phyloP scores from a whole-genome alignment of 2,113 vertebrate genomes.

The Casuarius casuarius region DNA sequence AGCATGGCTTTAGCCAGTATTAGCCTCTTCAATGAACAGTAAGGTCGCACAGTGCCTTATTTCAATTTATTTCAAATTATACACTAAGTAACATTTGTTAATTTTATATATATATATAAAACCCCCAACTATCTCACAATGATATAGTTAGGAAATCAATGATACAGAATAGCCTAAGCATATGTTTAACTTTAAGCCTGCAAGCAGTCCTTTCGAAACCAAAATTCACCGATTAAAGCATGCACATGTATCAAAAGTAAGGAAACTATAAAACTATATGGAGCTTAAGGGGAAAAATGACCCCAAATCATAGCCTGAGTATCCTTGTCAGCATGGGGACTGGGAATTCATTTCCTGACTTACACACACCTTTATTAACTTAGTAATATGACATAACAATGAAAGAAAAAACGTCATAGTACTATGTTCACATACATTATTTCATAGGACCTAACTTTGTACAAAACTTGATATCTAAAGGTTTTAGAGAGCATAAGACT shows the following conservation, averaged over 20 bases:
- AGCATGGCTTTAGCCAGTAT: background rate
- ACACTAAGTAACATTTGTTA: background rate
- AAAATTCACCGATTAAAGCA: rapidly evolving
- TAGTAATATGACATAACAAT: background rate
- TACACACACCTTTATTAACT: background rate
- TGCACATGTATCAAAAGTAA: rapidly evolving
- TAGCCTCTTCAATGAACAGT: background rate
- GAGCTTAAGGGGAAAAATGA: background rate
- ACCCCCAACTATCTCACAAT: background rate
- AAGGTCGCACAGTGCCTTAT: background rate
- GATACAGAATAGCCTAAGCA: background rate
- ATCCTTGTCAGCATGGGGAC: background rate
- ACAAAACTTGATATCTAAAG: background rate
- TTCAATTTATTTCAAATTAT: background rate
- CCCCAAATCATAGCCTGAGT: background rate
- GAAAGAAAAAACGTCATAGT: background rate
- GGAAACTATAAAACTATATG: background rate
- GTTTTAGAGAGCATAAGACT: background rate
- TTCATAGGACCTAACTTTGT: background rate
- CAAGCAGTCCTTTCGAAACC: background rate
- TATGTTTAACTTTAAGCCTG: too few relatives aligned
- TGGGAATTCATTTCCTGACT: background rate
- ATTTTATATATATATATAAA: background rate
- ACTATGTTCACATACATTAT: background rate
- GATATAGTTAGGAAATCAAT: background rate